A percentile compares a stretch with the other conserved stretches of the same genome.
Conservation (phyloP, 2,797 vertebrate species). For the Acanthopagrus latus region DNA sequence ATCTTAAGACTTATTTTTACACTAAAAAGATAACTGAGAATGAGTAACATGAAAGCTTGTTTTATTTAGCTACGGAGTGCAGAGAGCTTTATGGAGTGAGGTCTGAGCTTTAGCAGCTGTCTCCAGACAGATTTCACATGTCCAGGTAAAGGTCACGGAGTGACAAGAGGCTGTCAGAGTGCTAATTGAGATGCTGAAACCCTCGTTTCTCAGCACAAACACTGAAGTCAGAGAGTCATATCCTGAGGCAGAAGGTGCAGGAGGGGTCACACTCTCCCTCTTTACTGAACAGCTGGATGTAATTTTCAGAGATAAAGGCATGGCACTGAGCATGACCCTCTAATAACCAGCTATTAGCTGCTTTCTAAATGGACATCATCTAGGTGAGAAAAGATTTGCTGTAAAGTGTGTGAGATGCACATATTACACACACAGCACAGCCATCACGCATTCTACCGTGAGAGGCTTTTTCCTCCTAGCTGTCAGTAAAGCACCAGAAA, state of each 20-base stretch:
- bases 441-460: neutral
- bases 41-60: neutral
- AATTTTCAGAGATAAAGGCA: conserved; percentile 32
- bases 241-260: conserved; percentile 36
- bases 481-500: conserved; percentile 7
- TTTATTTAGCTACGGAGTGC: conserved; percentile 8
- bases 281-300: conserved; percentile 25
- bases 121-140: conserved; percentile 10
- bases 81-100: conserved; percentile 5
- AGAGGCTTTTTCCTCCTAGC: neutral
- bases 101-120: conserved; percentile 9
- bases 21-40: neutral
- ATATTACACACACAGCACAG: neutral
- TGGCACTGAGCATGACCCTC: conserved; percentile 14
- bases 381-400: neutral
- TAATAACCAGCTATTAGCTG: conserved; percentile 28
- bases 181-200: conserved; percentile 42
- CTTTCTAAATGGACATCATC: conserved; percentile 27
- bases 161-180: conserved; percentile 29
- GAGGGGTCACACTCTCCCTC: conserved; percentile 27
- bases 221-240: conserved; percentile 14
- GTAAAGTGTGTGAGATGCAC: neutral
- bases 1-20: conserved; percentile 7
- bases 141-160: conserved; percentile 37
- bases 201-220: conserved; percentile 20